These are phyloP conservation scores for Trachurus trachurus DNA, from an alignment of 2,797 vertebrate genomes.

Conservation along the genomic window DNA sequence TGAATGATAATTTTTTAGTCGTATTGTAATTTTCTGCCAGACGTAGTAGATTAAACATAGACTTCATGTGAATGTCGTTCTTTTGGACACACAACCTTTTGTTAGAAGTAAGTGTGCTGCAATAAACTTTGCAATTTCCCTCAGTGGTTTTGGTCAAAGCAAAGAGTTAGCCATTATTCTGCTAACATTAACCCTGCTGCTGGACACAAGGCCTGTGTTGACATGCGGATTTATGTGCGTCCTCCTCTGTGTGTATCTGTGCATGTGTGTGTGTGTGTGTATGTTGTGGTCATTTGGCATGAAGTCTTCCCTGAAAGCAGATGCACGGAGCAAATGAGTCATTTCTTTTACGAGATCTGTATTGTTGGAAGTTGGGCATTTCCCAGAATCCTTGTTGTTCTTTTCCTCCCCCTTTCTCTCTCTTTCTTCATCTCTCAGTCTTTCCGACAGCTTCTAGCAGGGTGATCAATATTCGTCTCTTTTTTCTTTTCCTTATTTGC, in stretches of 20 bases:
- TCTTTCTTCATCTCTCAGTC: constrained; percentile 46
- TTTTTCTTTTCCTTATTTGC: constrained; percentile 37
- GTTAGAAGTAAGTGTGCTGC: constrained; percentile 27
- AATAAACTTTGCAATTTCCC: constrained; percentile 29
- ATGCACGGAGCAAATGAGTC: constrained; percentile 66
- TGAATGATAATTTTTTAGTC: constrained; percentile 20
- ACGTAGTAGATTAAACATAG: constrained; percentile 16
- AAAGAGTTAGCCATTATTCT: constrained; percentile 49
- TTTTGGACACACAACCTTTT: constrained; percentile 5
- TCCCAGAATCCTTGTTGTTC: constrained; percentile 45
- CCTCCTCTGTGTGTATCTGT: constrained; percentile 17
- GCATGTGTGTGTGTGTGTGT: constrained; percentile 18
- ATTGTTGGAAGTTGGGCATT: constrained; percentile 67
- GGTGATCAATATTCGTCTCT: constrained; percentile 69
- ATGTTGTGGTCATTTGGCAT: constrained; percentile 50
- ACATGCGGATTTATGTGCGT: constrained; percentile 62
- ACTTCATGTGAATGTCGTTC: constrained; percentile 13
- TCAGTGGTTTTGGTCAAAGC: constrained; percentile 48
- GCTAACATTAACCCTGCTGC: constrained; percentile 60
- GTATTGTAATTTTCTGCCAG: constrained; percentile 12
- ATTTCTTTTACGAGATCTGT: constrained; percentile 70
- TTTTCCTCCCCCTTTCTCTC: constrained; percentile 2
- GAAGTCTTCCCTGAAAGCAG: constrained; percentile 46
- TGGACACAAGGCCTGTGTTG: constrained; percentile 51
- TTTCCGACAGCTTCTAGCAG: constrained; percentile 64